A percentile compares a stretch with the other conserved stretches of the same genome.
These are phyloP conservation scores for Leucopsar rothschildi DNA, from an alignment of 2,113 vertebrate species.

Conservation along the genomic window DNA sequence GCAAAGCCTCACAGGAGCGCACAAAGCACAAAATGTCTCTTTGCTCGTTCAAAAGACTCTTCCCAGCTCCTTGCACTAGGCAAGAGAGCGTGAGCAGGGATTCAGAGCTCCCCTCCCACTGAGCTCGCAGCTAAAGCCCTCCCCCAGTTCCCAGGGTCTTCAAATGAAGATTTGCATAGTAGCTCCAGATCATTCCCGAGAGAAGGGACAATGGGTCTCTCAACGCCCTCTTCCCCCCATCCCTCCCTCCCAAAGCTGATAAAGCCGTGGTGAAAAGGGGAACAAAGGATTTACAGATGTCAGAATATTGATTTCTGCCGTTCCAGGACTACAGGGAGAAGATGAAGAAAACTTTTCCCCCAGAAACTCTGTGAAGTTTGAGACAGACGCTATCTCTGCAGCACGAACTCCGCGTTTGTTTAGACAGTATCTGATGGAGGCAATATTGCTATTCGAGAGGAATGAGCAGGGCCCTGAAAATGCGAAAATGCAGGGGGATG, in stretches of 20 bases:
- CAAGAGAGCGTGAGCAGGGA: background rate
- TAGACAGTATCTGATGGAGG: background rate
- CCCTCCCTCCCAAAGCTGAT: constrained; percentile 20
- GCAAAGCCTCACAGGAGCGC: background rate
- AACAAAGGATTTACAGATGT: constrained; percentile 54
- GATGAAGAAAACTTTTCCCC: background rate
- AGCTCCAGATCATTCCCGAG: constrained; percentile 51
- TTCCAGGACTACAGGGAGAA: background rate
- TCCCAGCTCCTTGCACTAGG: background rate
- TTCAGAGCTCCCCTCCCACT: constrained; percentile 20
- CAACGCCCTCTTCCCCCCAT: background rate
- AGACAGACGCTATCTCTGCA: background rate
- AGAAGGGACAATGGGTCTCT: constrained; percentile 51
- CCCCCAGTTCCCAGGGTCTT: constrained; percentile 68
- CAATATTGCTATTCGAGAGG: background rate
- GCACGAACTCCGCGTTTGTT: background rate
- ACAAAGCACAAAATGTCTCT: background rate
- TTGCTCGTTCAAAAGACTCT: background rate
- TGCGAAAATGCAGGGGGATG: background rate
- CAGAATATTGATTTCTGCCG: constrained; percentile 47
- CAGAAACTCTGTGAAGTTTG: constrained; percentile 22
- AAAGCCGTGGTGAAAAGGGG: constrained; percentile 33
- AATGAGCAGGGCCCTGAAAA: background rate
- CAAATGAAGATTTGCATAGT: constrained; percentile 65
- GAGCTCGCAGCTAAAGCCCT: constrained; percentile 45